Base-by-base conservation (phyloP, 92 coral and sea anemone genomes). In the Muricea muricata region DNA sequence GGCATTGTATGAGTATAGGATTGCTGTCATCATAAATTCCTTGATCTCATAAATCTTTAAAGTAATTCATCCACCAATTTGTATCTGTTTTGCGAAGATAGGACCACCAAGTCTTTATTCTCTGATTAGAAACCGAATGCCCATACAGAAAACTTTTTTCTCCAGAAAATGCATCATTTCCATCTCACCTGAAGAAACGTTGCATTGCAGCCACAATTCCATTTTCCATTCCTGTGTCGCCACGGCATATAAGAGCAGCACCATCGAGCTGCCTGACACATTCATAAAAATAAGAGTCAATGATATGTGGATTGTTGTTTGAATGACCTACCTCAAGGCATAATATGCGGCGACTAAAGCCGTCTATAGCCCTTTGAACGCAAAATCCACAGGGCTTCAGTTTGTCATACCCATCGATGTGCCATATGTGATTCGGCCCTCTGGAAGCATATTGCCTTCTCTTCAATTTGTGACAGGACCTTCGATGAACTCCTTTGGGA, bases 101-200 rank as follows among this genome's bases (percentile, higher is more conserved):
- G 34, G 70, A 26, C 93, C 90, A 90, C 93, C 90, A 90, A 1
- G 84, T 90, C 55, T 90, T 90, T 6, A 90, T 90, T 48, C 92
- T 60, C 29, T 89, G 92, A 47, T 85, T 89, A 30, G 93, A 78
- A 61, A 86, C 93, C 7, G 93, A 89, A 13, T 77, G 79, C 39
- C 93, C 84, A 65, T 80, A 89, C 30, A 86, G 37, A 56, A 89
- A 89, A 57, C 93, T 89, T 63, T 85, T 89, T 61, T 85, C 89
- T 37, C 74, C 31, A 12, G 69, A 77, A 69, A 85, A 85, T 24
- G 32, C 50, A 50, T 85, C 89, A n/a, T 63, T 21, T 28, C 69
- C 84, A 40, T 71, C 80, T 79, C 67, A 42, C 58, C 81, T 37
- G 13, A 86, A 72, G 60, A 87, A 80, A 30, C 77, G 71, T 73